These are phyloP conservation scores for Cataglyphis livida DNA, from an alignment of 2,888 invertebrate genomes.

Conservation along the genomic window DNA sequence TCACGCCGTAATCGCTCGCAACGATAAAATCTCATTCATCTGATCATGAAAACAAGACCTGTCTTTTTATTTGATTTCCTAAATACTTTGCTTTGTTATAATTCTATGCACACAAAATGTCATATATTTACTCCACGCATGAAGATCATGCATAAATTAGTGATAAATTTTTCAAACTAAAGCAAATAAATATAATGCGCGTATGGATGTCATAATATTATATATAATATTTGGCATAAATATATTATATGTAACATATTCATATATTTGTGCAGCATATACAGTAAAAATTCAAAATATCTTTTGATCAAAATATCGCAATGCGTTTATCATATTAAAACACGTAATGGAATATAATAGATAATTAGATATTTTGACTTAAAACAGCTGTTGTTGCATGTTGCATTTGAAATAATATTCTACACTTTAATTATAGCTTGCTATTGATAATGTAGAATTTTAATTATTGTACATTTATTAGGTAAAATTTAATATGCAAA, in stretches of 20 bases:
- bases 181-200: neutral
- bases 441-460: neutral
- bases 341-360: slow-evolving; percentile 7
- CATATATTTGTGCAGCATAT: neutral
- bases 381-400: neutral
- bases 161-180: neutral
- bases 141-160: neutral
- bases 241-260: neutral
- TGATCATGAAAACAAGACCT: neutral
- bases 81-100: neutral
- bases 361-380: slow-evolving; percentile 6
- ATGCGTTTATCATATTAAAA: slow-evolving; percentile 1
- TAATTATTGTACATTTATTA: neutral
- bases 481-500: neutral
- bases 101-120: neutral
- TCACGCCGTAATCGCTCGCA: slow-evolving; percentile 21
- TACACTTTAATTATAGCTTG: neutral
- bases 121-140: neutral
- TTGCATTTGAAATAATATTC: neutral
- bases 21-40: slow-evolving; percentile 12
- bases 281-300: neutral
- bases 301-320: neutral
- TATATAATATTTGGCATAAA: neutral
- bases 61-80: neutral
- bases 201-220: neutral